phyloP scores from a whole-genome alignment of 2,888 invertebrate species.

The Caenorhabditis parvicauda region DNA sequence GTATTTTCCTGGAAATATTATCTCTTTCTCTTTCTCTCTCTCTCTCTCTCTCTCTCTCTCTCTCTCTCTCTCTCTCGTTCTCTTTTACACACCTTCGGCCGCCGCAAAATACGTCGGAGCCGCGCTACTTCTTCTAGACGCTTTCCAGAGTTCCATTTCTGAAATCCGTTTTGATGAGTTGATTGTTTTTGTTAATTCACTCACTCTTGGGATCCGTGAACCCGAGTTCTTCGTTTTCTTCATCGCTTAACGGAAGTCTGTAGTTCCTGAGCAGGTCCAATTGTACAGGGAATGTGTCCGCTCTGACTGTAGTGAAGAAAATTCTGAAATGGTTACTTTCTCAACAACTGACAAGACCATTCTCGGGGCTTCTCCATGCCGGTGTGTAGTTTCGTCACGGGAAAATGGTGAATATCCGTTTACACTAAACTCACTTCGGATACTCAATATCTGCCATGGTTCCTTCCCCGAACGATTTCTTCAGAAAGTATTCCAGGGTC shows the following conservation, averaged over 20 bases:
- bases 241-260: slow-evolving; percentile 64
- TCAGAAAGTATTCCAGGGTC: slow-evolving; percentile 80
- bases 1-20: slow-evolving; percentile 29
- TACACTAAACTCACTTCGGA: slow-evolving; percentile 69
- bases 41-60: neutral
- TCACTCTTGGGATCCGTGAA: slow-evolving; percentile 46
- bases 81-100: slow-evolving; percentile 53
- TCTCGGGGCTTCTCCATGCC: neutral
- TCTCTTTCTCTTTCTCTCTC: neutral
- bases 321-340: slow-evolving; percentile 53
- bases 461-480: slow-evolving; percentile 79
- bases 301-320: slow-evolving; percentile 85
- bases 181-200: neutral
- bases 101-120: slow-evolving; percentile 87
- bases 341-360: neutral
- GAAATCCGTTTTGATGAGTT: slow-evolving; percentile 8
- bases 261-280: slow-evolving; percentile 91
- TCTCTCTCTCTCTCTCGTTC: too few relatives aligned
- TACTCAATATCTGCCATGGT: slow-evolving; percentile 80
- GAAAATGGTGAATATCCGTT: neutral
- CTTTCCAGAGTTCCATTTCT: slow-evolving; percentile 83
- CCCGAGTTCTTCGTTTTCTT: slow-evolving; percentile 55
- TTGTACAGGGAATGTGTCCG: slow-evolving; percentile 88
- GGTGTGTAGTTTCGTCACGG: neutral
- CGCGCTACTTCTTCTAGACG: slow-evolving; percentile 88